These are phyloP conservation scores for Aleiodes alternator DNA, from an alignment of 2,888 invertebrate genomes.

Conservation along the genomic window DNA sequence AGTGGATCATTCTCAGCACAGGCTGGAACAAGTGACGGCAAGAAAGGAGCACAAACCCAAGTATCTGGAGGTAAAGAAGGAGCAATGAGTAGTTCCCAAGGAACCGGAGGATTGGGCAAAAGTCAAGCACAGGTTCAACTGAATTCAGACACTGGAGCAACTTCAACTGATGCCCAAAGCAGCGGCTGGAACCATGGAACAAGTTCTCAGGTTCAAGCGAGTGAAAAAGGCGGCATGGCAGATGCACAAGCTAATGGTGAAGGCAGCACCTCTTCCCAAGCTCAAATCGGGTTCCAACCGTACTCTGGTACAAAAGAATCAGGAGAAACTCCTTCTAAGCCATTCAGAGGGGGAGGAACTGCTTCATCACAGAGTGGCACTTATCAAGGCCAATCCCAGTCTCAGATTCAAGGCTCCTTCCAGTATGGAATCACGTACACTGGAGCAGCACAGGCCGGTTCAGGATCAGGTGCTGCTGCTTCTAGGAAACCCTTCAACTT, in stretches of 20 bases:
- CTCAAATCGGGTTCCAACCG: constrained; percentile 91
- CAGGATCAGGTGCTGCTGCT: constrained; percentile 78
- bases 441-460: constrained; percentile 89
- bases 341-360: constrained; percentile 86
- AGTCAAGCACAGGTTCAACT: constrained; percentile 87
- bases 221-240: constrained; percentile 88
- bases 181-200: constrained; percentile 86
- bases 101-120: constrained; percentile 84
- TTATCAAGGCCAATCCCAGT: constrained; percentile 86
- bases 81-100: constrained; percentile 86
- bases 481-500: constrained; percentile 71
- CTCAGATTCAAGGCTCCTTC: constrained; percentile 88
- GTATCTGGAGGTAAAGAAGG: constrained; percentile 85
- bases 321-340: constrained; percentile 76
- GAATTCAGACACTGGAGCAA: constrained; percentile 85
- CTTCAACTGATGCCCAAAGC: constrained; percentile 86
- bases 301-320: constrained; percentile 78
- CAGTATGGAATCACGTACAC: constrained; percentile 86
- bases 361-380: constrained; percentile 88
- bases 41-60: constrained; percentile 83
- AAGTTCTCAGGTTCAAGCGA: constrained; percentile 87
- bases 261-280: constrained; percentile 90
- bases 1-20: constrained; percentile 89
- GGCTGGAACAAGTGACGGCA: constrained; percentile 86
- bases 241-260: constrained; percentile 91